Percentiles rank a stretch among this genome's conserved stretches.
phyloP scores from a whole-genome alignment of 2,888 invertebrate genomes.

The Rhagophthalmus giganteus region DNA sequence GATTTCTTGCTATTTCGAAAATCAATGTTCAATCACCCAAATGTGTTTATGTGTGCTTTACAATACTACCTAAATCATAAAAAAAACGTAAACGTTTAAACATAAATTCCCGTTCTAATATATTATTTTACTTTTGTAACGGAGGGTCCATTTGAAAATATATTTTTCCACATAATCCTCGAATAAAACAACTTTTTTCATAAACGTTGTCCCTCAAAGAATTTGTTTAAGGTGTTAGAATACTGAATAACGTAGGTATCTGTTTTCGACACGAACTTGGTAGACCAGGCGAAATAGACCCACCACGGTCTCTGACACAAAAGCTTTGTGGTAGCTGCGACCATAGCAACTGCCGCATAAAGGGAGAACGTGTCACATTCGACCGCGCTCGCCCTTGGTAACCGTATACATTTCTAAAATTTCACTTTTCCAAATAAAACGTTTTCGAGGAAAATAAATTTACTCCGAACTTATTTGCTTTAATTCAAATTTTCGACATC shows the following conservation, averaged over 20 bases:
- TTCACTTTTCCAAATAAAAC: conserved; percentile 7
- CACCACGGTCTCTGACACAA: conserved; percentile 34
- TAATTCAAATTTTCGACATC: neutral
- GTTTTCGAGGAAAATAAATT: conserved; percentile 3
- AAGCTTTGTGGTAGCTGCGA: conserved; percentile 41
- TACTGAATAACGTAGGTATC: conserved; percentile 27
- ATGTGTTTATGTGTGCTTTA: too few relatives aligned
- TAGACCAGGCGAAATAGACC: conserved; percentile 35
- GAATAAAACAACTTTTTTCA: too few relatives aligned
- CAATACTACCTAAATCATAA: too few relatives aligned
- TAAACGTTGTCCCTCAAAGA: too few relatives aligned
- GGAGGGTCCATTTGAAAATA: too few relatives aligned
- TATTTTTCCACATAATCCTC: too few relatives aligned
- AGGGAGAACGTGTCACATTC: conserved; percentile 34
- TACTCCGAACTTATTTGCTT: neutral
- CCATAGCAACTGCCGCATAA: conserved; percentile 41
- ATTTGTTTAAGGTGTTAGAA: conserved; percentile 30
- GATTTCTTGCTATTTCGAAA: conserved; percentile 21
- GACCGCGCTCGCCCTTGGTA: conserved; percentile 26
- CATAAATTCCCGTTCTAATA: too few relatives aligned
- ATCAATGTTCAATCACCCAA: conserved; percentile 34
- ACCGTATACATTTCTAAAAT: conserved; percentile 23
- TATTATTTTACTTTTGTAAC: too few relatives aligned
- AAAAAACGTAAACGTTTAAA: too few relatives aligned
- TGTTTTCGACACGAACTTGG: conserved; percentile 32